A percentile compares a stretch with the other conserved stretches of the same genome.
phyloP scores from a whole-genome alignment of 2,797 vertebrate genomes.

The Propithecus perrieri region DNA sequence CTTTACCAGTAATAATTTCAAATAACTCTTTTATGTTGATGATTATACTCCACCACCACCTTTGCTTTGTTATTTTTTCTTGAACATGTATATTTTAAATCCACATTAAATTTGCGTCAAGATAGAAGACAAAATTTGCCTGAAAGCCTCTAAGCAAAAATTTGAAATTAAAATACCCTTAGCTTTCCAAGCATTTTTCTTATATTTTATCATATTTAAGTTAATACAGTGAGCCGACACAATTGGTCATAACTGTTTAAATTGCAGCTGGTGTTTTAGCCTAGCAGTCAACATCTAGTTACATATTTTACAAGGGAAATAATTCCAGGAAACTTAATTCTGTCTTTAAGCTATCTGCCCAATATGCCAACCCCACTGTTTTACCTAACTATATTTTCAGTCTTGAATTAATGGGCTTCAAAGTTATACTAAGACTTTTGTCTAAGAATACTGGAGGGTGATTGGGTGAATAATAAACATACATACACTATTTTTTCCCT shows the following conservation, averaged over 20 bases:
- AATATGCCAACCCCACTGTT: background rate
- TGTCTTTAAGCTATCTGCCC: slow-evolving; percentile 49
- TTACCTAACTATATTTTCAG: slow-evolving; percentile 45
- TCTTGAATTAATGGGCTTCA: slow-evolving; percentile 58
- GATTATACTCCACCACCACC: background rate
- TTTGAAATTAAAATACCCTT: slow-evolving; percentile 31
- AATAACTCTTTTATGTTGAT: background rate
- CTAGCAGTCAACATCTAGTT: slow-evolving; percentile 82
- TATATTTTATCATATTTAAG: slow-evolving; percentile 51
- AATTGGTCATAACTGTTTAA: slow-evolving; percentile 53
- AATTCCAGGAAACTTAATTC: slow-evolving; percentile 72
- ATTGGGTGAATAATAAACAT: background rate
- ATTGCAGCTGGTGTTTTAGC: slow-evolving; percentile 46
- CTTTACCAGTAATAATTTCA: background rate
- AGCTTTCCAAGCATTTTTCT: background rate
- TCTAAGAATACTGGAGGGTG: background rate
- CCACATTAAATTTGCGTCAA: slow-evolving; percentile 14
- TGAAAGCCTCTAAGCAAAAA: background rate
- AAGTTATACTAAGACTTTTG: slow-evolving; percentile 19
- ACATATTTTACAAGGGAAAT: slow-evolving; percentile 78
- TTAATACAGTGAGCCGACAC: background rate
- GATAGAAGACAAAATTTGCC: background rate
- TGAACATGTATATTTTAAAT: background rate
- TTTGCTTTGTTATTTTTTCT: background rate
- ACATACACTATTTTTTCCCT: background rate